Percentiles rank a stretch among this genome's conserved stretches.
phyloP scores from a whole-genome alignment of 2,797 vertebrate genomes.

The Pseudocheirus occidentalis region DNA sequence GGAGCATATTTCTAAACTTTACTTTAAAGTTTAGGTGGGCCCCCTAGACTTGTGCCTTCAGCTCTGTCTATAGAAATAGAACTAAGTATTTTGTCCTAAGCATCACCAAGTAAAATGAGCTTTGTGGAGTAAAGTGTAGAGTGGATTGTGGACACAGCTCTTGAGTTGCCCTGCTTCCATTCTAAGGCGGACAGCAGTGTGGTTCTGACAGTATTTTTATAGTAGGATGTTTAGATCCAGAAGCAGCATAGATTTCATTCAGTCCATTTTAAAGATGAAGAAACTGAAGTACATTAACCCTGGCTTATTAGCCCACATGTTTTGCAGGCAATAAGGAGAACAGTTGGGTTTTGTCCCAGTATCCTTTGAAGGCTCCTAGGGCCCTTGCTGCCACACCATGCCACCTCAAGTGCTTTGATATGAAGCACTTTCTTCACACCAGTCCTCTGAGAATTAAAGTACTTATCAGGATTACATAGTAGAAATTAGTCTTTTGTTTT shows the following conservation, averaged over 20 bases:
- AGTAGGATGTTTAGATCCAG: background rate
- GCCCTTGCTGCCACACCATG: background rate
- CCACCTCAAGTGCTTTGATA: background rate
- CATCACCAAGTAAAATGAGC: background rate
- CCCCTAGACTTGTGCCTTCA: background rate
- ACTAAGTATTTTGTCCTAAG: background rate
- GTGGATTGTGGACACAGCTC: background rate
- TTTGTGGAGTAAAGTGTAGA: background rate
- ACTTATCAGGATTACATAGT: background rate
- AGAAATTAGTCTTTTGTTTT: background rate
- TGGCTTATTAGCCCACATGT: background rate
- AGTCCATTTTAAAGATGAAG: background rate
- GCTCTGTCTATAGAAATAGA: background rate
- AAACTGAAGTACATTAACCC: background rate
- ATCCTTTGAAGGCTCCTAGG: background rate
- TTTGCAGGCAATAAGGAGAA: background rate
- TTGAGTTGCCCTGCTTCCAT: background rate
- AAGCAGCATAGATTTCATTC: background rate
- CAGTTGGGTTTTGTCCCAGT: background rate
- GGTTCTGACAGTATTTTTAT: background rate
- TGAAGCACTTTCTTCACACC: background rate
- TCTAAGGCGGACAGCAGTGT: background rate
- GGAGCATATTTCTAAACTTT: background rate
- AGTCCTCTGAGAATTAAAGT: background rate
- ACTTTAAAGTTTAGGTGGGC: background rate